These are phyloP conservation scores for Eonycteris spelaea DNA, from an alignment of 2,113 vertebrate genomes.

Conservation along the genomic window DNA sequence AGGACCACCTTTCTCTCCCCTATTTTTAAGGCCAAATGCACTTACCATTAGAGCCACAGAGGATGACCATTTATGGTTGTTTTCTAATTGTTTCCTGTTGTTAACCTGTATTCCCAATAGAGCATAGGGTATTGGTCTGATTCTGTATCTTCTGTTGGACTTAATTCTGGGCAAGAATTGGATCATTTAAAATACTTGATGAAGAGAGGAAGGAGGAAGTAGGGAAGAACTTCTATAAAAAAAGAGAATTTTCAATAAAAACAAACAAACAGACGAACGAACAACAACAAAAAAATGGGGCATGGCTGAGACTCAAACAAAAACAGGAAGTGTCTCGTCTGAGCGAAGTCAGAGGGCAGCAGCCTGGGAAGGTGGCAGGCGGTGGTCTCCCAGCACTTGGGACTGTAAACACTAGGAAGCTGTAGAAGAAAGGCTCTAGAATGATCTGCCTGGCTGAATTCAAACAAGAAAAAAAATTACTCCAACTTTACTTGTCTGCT, in stretches of 20 bases:
- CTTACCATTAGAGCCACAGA: background rate
- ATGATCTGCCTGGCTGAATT: background rate
- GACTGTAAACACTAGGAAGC: background rate
- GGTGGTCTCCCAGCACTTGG: accelerated
- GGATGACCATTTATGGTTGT: accelerated
- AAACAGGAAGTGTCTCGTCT: background rate
- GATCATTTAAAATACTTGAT: background rate
- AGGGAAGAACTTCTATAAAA: background rate
- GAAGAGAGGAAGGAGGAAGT: background rate
- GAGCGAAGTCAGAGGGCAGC: background rate
- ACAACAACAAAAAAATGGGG: background rate
- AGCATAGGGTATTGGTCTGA: background rate
- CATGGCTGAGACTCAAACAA: background rate
- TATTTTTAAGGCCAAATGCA: background rate
- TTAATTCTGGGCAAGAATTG: background rate
- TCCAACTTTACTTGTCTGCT: background rate
- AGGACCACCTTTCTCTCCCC: background rate
- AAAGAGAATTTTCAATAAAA: background rate
- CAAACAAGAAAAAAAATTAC: background rate
- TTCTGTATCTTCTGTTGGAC: background rate
- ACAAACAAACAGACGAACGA: too few species aligned
- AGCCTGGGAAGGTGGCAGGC: accelerated
- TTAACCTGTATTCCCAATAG: background rate
- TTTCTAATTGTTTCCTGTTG: background rate
- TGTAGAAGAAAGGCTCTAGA: background rate